phyloP scores from a whole-genome alignment of 2,888 invertebrate genomes.

The Mechanitis messenoides region DNA sequence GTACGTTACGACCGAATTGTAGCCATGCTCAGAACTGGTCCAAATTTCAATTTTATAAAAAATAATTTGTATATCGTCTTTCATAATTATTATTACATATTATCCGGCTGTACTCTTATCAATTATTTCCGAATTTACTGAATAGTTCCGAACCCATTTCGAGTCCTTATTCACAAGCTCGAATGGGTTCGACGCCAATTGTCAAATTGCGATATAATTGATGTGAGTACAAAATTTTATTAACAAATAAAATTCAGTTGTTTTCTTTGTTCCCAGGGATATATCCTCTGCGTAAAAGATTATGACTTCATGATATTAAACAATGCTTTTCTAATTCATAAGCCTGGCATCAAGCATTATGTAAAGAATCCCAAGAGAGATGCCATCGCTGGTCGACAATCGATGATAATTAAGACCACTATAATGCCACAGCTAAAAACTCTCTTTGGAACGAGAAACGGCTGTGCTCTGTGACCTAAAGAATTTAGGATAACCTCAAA shows the following conservation, averaged over 20 bases:
- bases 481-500: conserved; percentile 5
- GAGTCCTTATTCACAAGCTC: no score
- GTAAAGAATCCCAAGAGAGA: conserved; percentile 87
- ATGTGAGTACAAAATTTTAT: no score
- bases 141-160: no score
- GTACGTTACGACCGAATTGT: no score
- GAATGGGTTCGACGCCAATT: no score
- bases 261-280: conserved; percentile 80
- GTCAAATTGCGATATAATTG: no score
- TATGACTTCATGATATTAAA: conserved; percentile 95
- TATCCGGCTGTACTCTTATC: no score
- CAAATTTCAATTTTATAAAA: conserved; percentile 1
- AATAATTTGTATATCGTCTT: no score
- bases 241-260: no score
- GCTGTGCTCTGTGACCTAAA: conserved; percentile 83
- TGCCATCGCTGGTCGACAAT: conserved; percentile 85
- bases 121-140: no score
- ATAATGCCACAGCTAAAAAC: conserved; percentile 91
- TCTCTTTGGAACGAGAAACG: conserved; percentile 86
- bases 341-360: conserved; percentile 92
- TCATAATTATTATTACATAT: no score
- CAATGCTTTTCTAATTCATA: conserved; percentile 94
- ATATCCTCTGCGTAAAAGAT: conserved; percentile 91
- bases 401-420: conserved; percentile 84
- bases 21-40: no score